Percentiles rank a stretch among this genome's conserved stretches.
Conservation (phyloP, 2,888 invertebrate genomes). For the Acleris laterana region DNA sequence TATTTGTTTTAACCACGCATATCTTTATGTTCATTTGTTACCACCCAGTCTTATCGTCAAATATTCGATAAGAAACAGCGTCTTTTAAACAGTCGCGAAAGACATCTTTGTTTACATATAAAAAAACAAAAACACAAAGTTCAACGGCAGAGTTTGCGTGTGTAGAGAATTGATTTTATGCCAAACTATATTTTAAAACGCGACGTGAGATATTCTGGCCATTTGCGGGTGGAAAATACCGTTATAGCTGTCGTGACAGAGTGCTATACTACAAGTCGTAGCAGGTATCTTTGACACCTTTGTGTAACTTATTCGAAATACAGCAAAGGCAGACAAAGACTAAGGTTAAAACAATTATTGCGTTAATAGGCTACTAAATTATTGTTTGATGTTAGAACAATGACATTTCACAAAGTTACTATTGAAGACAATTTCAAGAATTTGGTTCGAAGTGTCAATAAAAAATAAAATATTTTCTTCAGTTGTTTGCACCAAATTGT, state of each 20-base stretch:
- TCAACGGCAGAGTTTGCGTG: slow-evolving; percentile 47
- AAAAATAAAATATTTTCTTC: no score
- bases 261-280: background rate
- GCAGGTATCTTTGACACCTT: no score
- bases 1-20: no score
- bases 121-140: slow-evolving; percentile 57
- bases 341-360: no score
- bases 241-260: slow-evolving; percentile 7
- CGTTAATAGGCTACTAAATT: no score
- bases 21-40: background rate
- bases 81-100: slow-evolving; percentile 20
- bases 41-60: slow-evolving; percentile 15
- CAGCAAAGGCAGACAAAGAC: no score
- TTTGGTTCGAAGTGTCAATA: no score
- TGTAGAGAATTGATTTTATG: slow-evolving; percentile 32
- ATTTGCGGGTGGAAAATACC: slow-evolving; percentile 18
- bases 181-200: slow-evolving; percentile 34
- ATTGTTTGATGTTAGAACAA: no score
- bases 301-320: no score
- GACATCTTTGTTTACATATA: slow-evolving; percentile 51
- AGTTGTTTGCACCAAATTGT: no score
- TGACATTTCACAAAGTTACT: no score
- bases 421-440: no score
- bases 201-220: slow-evolving; percentile 17
- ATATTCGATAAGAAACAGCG: background rate